Base-by-base conservation (phyloP, 2,113 vertebrate genomes). In the Thymallus thymallus region DNA sequence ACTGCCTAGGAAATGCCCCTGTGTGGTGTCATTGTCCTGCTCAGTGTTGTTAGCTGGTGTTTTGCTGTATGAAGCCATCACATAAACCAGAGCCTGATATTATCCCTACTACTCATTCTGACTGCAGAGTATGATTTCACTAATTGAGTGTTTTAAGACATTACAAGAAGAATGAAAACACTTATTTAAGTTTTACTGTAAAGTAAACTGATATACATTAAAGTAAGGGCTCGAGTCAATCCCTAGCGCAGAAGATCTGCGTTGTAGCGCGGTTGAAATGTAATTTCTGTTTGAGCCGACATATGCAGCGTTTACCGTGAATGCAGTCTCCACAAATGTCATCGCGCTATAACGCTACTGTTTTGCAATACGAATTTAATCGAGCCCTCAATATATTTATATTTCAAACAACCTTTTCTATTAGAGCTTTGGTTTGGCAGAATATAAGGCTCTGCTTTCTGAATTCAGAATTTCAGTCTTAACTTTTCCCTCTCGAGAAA, bases 381-480 rank as follows among this genome's bases (percentile, higher is more conserved):
- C 2, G 2, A 29, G 35, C 35, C 9, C 35, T 41, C 35, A 41
- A 41, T 41, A 7, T 35, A 10, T 63, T 23, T 30, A n/a, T 26
- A 29, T 41, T 41, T 41, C 35, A 41, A 29, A 24, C 12, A 26
- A 9, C 61, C 61, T 63, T 63, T 63, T 10, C 9, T 1, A 10
- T 41, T 10, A 41, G 0, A 41, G 35, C 35, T 41, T 41, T 41
- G 35, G 84, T 88, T 86, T 79, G 75, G 62, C 73, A 78, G 72
- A 76, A 73, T 63, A 41, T 41, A 69, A 48, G 29, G 69, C 73
- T 83, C 69, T 71, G 82, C 79, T 85, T 84, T 74, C 73, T 70
- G 76, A 73, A 48, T 70, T 80, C 69, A 81, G 14, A 20, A 66
- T 73, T 65, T 66, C 41, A 1, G 24, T 76, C 1, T 75, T 73